Percentiles rank a stretch among this genome's conserved stretches.
phyloP scores from a whole-genome alignment of 2,797 vertebrate species.

The Simalia tracyae region DNA sequence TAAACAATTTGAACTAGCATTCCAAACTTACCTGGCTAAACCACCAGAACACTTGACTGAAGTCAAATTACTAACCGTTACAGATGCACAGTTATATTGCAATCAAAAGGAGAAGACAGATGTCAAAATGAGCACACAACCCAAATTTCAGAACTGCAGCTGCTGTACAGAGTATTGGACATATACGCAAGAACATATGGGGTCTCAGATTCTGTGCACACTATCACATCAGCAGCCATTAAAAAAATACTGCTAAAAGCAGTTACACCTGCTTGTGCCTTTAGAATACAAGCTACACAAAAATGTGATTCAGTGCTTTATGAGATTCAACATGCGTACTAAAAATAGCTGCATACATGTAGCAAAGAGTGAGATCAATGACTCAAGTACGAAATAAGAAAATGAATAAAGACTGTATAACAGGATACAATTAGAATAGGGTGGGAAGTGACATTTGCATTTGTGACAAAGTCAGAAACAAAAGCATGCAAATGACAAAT shows the following conservation, averaged over 20 bases:
- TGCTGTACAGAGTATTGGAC: slow-evolving; percentile 58
- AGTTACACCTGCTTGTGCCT: slow-evolving; percentile 69
- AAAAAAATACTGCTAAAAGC: slow-evolving; percentile 60
- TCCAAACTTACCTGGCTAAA: slow-evolving; percentile 47
- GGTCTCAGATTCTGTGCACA: slow-evolving; percentile 55
- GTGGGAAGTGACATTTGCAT: slow-evolving; percentile 49
- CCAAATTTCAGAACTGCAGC: slow-evolving; percentile 66
- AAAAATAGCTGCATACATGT: slow-evolving; percentile 22
- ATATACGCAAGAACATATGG: slow-evolving; percentile 47
- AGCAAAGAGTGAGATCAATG: neutral
- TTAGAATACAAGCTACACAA: slow-evolving; percentile 64
- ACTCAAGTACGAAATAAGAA: slow-evolving; percentile 12
- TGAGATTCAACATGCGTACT: slow-evolving; percentile 15
- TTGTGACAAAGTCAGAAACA: slow-evolving; percentile 21
- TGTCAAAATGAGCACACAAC: slow-evolving; percentile 61
- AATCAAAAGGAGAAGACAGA: slow-evolving; percentile 38
- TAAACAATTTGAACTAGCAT: slow-evolving; percentile 38
- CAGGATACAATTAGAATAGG: slow-evolving; percentile 47
- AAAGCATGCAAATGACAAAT: slow-evolving; percentile 43
- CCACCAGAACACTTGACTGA: slow-evolving; percentile 46
- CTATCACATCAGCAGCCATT: slow-evolving; percentile 64
- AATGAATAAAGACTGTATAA: slow-evolving; percentile 38
- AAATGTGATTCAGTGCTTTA: slow-evolving; percentile 39
- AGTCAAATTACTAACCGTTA: slow-evolving; percentile 55
- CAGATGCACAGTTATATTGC: slow-evolving; percentile 54